Evolutionary conservation across 2,797 vertebrate species (phyloP).

Genomic region (Vireo griseus): DNA sequence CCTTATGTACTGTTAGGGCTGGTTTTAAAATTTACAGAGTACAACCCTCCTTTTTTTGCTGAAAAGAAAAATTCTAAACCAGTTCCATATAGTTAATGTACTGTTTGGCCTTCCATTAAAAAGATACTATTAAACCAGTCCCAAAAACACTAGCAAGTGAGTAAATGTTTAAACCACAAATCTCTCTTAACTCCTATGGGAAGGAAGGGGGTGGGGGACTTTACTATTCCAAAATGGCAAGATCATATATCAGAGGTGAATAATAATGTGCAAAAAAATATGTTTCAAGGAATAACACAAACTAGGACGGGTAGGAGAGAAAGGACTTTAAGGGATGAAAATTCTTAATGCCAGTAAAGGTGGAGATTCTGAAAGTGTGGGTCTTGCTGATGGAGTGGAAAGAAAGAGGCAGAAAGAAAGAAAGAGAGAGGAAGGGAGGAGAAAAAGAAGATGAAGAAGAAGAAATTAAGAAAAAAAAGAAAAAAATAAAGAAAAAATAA

Average conservation of each 20-base stretch:
- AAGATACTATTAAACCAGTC: constrained; percentile 65
- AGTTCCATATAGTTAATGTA: constrained; percentile 63
- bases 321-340: neutral
- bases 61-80: constrained; percentile 62
- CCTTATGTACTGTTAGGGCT: constrained; percentile 46
- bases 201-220: constrained; percentile 24
- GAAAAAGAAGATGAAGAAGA: too few species aligned
- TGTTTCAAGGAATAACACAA: constrained; percentile 43
- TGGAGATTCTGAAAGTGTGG: neutral
- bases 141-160: constrained; percentile 58
- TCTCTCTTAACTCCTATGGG: constrained; percentile 51
- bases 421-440: accelerated
- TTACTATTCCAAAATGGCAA: constrained; percentile 61
- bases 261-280: constrained; percentile 59
- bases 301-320: neutral
- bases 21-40: constrained; percentile 71
- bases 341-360: neutral
- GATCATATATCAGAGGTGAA: constrained; percentile 60
- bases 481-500: neutral
- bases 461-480: accelerated
- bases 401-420: accelerated
- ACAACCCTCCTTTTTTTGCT: constrained; percentile 3
- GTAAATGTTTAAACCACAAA: constrained; percentile 65
- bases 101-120: constrained; percentile 68
- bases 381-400: neutral